Percentiles rank a stretch among this genome's conserved stretches.
These are phyloP conservation scores for Epistrophella euchroma DNA, from an alignment of 2,888 invertebrate species.

Conservation along the genomic window DNA sequence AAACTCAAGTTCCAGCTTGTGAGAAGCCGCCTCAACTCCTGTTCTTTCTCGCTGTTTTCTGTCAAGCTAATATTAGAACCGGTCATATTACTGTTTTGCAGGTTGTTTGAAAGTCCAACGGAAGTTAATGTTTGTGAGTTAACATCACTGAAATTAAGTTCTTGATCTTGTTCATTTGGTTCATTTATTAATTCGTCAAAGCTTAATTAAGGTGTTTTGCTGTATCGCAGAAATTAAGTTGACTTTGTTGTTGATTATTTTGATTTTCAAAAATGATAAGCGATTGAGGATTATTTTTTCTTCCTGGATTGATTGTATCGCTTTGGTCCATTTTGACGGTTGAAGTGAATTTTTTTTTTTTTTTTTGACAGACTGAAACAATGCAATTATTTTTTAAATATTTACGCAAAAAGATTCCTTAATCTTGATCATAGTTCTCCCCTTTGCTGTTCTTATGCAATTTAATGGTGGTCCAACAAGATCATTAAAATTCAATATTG, in stretches of 20 bases:
- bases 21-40: not conserved
- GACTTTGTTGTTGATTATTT: not conserved
- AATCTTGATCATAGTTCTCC: too few relatives aligned
- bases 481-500: too few relatives aligned
- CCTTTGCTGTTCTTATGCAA: too few relatives aligned
- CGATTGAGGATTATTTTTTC: too few relatives aligned
- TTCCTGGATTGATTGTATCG: too few relatives aligned
- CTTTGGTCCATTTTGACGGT: not conserved
- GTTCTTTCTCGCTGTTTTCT: not conserved
- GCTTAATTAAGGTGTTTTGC: not conserved
- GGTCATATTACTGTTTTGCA: not conserved
- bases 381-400: not conserved
- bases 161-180: not conserved
- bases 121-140: not conserved
- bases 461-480: too few relatives aligned
- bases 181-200: too few relatives aligned
- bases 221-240: not conserved
- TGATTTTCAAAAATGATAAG: not conserved
- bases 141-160: not conserved
- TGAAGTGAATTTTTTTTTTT: too few relatives aligned
- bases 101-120: not conserved
- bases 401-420: too few relatives aligned
- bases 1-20: not conserved
- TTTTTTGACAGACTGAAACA: not conserved
- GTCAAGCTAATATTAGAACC: not conserved